phyloP scores from a whole-genome alignment of 2,797 vertebrate genomes.

The Schizopygopsis pylzovi region DNA sequence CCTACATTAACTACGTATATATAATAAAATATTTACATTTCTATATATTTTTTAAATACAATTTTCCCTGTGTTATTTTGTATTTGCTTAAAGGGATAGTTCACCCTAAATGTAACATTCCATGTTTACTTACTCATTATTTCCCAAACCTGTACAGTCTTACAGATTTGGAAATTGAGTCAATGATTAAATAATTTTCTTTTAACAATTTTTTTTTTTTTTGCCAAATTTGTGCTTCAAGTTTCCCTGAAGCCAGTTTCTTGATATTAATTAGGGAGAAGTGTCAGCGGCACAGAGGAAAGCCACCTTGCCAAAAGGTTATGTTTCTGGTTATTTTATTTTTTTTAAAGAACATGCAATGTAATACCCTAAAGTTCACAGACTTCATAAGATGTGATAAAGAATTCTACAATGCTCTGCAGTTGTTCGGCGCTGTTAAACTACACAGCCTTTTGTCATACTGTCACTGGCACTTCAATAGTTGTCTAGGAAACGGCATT shows the following conservation, averaged over 20 bases:
- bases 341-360: neutral
- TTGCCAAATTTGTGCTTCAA: neutral
- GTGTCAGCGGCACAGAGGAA: neutral
- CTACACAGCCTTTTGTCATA: conserved; percentile 52
- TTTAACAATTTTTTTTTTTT: neutral
- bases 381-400: conserved; percentile 32
- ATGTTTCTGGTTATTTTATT: neutral
- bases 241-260: neutral
- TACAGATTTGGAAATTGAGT: neutral
- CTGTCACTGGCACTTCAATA: conserved; percentile 66
- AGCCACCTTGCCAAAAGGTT: conserved; percentile 24
- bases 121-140: no score
- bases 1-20: no score
- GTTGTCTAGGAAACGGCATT: conserved; percentile 72
- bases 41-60: no score
- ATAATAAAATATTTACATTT: no score
- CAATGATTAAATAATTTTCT: neutral
- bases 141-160: neutral
- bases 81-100: no score
- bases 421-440: conserved; percentile 33
- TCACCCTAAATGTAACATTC: no score
- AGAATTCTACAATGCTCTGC: conserved; percentile 24
- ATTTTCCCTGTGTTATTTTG: no score
- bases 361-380: conserved; percentile 29
- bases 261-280: conserved; percentile 28